These are phyloP conservation scores for Neolamprologus brichardi DNA, from an alignment of 2,113 vertebrate species.

Conservation along the genomic window DNA sequence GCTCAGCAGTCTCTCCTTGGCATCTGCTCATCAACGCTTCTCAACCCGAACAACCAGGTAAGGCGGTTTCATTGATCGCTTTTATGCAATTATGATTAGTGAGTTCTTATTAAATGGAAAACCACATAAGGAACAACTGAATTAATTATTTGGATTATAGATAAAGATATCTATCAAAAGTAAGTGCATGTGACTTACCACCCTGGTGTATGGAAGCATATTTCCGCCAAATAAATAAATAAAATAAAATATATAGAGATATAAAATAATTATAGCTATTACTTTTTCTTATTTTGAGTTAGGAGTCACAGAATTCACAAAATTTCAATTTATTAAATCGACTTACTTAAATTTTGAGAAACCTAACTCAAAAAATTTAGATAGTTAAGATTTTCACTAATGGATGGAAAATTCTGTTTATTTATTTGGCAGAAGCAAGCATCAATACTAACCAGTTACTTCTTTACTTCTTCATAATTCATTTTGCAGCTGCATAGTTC, in stretches of 20 bases:
- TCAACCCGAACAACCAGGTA: conserved; percentile 22
- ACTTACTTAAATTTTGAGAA: neutral
- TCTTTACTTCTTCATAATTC: neutral
- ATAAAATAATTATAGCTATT: neutral
- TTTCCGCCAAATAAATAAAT: neutral
- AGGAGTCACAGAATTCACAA: neutral
- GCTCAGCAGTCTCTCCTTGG: neutral
- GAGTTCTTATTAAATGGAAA: neutral
- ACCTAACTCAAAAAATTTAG: neutral
- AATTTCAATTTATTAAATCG: neutral
- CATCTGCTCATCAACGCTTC: neutral
- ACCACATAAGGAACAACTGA: neutral
- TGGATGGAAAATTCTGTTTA: neutral
- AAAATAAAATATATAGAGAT: neutral
- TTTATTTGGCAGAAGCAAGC: neutral
- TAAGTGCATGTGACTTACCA: neutral
- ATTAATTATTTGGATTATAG: neutral
- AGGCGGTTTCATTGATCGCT: neutral
- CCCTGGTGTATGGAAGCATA: neutral
- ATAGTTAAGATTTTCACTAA: neutral
- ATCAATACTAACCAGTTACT: neutral
- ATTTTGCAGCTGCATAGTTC: neutral
- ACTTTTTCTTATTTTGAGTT: neutral
- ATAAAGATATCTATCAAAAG: neutral
- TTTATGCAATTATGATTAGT: neutral